Percentiles rank a stretch among this genome's conserved stretches.
Evolutionary conservation across 2,888 invertebrate genomes (phyloP).

Genomic region (Melanophora roralis): DNA sequence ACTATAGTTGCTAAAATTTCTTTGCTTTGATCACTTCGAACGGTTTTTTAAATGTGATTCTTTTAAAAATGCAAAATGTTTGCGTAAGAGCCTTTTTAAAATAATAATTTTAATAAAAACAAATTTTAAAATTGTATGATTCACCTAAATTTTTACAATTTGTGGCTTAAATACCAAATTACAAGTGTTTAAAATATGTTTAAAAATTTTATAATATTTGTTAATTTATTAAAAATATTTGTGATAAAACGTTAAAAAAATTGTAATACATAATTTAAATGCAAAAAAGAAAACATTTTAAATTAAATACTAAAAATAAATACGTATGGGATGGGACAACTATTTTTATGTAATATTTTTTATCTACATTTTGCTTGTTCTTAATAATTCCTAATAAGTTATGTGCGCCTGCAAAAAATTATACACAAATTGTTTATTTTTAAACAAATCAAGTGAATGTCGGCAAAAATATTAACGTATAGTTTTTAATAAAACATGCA

Average conservation of each 20-base stretch:
- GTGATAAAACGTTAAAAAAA: too few relatives aligned
- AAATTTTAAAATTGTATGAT: slow-evolving; percentile 9
- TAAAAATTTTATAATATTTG: slow-evolving; percentile 19
- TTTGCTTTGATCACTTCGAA: slow-evolving; percentile 59
- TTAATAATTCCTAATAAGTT: slow-evolving; percentile 26
- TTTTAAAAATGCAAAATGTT: slow-evolving; percentile 50
- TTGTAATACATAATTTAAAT: neutral
- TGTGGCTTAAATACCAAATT: neutral
- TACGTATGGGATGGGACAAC: slow-evolving; percentile 73
- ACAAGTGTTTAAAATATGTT: slow-evolving; percentile 15
- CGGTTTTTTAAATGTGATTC: slow-evolving; percentile 29
- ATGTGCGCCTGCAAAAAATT: slow-evolving; percentile 44
- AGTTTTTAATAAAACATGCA: neutral
- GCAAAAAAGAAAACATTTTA: slow-evolving; percentile 10
- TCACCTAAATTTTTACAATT: slow-evolving; percentile 3
- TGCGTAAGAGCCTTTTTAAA: slow-evolving; percentile 58
- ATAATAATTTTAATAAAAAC: neutral
- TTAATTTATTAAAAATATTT: neutral
- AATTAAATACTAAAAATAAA: slow-evolving; percentile 73
- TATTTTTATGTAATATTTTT: slow-evolving; percentile 73
- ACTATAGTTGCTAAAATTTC: slow-evolving; percentile 58
- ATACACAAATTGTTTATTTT: slow-evolving; percentile 34
- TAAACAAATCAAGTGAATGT: slow-evolving; percentile 53
- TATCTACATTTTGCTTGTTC: slow-evolving; percentile 28
- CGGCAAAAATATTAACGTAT: slow-evolving; percentile 20